Evolutionary conservation across 2,888 invertebrate species (phyloP).

Genomic region (Caenorhabditis becei): DNA sequence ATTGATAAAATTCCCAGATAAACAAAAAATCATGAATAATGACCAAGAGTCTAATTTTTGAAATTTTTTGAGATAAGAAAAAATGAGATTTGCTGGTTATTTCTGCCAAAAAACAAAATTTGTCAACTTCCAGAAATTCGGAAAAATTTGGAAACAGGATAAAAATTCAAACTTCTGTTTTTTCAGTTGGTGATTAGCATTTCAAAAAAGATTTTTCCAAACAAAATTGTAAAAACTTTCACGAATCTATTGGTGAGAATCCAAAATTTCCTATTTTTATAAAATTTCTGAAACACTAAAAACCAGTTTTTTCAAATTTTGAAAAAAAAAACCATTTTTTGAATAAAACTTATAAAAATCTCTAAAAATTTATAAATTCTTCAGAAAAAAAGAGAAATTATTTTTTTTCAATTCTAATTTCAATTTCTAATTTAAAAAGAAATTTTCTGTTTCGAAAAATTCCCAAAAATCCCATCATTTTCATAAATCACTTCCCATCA

Average conservation of each 20-base stretch:
- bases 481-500: no score
- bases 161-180: neutral
- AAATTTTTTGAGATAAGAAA: no score
- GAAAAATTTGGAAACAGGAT: neutral
- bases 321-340: neutral
- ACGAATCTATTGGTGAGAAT: neutral
- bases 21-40: no score
- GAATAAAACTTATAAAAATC: no score
- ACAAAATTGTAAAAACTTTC: neutral
- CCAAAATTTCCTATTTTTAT: neutral
- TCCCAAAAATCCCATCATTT: neutral
- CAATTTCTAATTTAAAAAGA: neutral
- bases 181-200: no score
- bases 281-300: neutral
- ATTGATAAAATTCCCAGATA: no score
- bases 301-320: neutral
- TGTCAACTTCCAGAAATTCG: neutral
- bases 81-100: no score
- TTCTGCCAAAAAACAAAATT: no score
- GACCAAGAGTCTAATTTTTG: no score
- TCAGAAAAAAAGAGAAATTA: neutral
- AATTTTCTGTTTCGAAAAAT: slow-evolving; percentile 4
- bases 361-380: neutral
- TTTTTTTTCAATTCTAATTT: no score
- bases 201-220: no score